Evolutionary conservation across 35 echinoderm and acorn worm species (phyloP).

Genomic region (Strongylocentrotus purpuratus): DNA sequence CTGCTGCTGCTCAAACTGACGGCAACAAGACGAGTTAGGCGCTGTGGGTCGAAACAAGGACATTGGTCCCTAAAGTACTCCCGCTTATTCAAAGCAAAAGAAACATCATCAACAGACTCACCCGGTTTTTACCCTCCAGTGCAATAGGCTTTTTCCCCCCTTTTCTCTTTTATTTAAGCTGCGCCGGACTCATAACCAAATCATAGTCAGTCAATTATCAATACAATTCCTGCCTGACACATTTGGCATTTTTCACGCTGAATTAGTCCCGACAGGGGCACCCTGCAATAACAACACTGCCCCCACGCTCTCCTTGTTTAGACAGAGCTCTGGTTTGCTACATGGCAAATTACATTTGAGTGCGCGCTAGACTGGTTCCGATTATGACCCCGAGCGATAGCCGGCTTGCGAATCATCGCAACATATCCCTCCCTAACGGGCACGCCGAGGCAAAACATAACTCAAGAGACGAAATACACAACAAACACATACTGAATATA

Average conservation of each 20-base stretch:
- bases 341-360: slow-evolving; percentile 57
- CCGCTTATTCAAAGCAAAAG: slow-evolving; percentile 33
- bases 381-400: slow-evolving; percentile 26
- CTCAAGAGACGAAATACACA: background rate
- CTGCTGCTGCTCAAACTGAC: background rate
- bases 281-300: slow-evolving; percentile 57
- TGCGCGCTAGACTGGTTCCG: slow-evolving; percentile 43
- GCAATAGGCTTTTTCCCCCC: background rate
- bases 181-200: slow-evolving; percentile 46
- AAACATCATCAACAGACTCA: slow-evolving; percentile 25
- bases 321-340: slow-evolving; percentile 49
- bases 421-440: background rate
- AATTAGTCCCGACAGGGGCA: slow-evolving; percentile 52
- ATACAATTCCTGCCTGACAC: slow-evolving; percentile 51
- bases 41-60: background rate
- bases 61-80: slow-evolving; percentile 45
- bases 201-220: slow-evolving; percentile 53
- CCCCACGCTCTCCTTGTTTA: slow-evolving; percentile 47
- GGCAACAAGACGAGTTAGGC: slow-evolving; percentile 34
- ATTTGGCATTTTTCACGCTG: slow-evolving; percentile 54
- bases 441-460: slow-evolving; percentile 21
- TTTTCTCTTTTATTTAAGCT: slow-evolving; percentile 25
- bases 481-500: slow-evolving; percentile 25
- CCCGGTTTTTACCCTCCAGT: background rate
- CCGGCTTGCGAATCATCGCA: slow-evolving; percentile 11